Conservation (phyloP, 53 echinoderm and acorn worm genomes). For the Echinometra lucunter region DNA sequence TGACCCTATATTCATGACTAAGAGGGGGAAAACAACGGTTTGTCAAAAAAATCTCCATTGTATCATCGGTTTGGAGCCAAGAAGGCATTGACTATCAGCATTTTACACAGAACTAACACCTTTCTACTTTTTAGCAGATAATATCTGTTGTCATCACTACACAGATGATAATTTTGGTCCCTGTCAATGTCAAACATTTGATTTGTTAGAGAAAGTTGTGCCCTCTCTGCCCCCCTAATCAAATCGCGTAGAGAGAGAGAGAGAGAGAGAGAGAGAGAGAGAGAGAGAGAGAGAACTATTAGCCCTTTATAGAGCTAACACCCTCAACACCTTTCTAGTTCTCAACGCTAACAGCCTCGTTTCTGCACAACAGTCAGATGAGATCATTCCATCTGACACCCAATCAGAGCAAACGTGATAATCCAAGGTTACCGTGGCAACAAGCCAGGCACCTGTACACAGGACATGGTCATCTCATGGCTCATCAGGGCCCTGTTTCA, state of each 20-base stretch:
- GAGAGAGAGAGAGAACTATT: too few species aligned
- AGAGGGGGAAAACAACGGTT: too few species aligned
- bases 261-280: too few species aligned
- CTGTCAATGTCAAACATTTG: not conserved
- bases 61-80: too few species aligned
- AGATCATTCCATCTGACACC: not conserved
- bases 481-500: not conserved
- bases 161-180: not conserved
- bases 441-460: slow-evolving; percentile 3
- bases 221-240: too few species aligned
- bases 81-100: too few species aligned
- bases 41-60: too few species aligned
- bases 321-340: not conserved
- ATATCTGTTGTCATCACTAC: not conserved
- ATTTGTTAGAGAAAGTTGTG: not conserved
- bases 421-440: slow-evolving; percentile 16
- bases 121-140: too few species aligned
- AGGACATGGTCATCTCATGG: not conserved
- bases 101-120: too few species aligned
- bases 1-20: too few species aligned
- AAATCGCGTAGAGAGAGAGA: too few species aligned
- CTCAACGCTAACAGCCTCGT: not conserved
- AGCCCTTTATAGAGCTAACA: too few species aligned
- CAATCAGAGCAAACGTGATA: not conserved
- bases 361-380: not conserved